phyloP scores from a whole-genome alignment of 2,113 vertebrate species.

The Actinemys pallida region DNA sequence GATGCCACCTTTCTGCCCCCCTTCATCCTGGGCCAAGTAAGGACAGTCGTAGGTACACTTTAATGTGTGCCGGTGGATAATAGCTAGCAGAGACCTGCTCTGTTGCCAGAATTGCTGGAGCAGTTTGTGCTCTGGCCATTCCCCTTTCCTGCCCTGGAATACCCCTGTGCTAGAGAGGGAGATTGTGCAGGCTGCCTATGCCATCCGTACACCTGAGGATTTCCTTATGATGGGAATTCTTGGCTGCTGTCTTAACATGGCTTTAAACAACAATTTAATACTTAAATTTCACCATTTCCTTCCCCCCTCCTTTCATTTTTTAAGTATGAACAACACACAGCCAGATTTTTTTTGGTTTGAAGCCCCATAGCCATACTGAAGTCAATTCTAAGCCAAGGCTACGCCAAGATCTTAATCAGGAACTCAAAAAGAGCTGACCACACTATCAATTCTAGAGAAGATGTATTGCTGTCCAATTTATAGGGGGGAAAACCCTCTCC shows the following conservation, averaged over 20 bases:
- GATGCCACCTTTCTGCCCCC: neutral
- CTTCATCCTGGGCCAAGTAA: neutral
- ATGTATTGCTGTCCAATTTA: neutral
- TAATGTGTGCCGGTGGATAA: neutral
- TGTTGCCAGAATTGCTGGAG: neutral
- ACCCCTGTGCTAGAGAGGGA: neutral
- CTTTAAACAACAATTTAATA: neutral
- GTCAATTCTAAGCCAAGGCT: neutral
- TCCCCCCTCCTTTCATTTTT: neutral
- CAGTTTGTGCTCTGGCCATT: neutral
- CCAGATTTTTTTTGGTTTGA: neutral
- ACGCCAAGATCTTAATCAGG: fast-evolving
- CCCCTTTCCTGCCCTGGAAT: neutral
- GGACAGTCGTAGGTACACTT: no score
- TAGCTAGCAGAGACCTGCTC: neutral
- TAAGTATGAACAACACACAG: neutral
- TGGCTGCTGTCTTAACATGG: neutral
- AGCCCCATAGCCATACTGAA: neutral
- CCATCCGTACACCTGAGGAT: neutral
- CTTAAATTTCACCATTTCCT: neutral
- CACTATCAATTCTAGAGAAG: neutral
- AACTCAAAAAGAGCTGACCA: neutral
- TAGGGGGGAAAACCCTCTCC: neutral
- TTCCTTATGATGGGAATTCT: neutral
- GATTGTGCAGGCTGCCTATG: neutral